Percentiles rank a stretch among this genome's conserved stretches.
phyloP scores from a whole-genome alignment of 2,113 vertebrate genomes.

The Cyanoramphus novaezelandiae region DNA sequence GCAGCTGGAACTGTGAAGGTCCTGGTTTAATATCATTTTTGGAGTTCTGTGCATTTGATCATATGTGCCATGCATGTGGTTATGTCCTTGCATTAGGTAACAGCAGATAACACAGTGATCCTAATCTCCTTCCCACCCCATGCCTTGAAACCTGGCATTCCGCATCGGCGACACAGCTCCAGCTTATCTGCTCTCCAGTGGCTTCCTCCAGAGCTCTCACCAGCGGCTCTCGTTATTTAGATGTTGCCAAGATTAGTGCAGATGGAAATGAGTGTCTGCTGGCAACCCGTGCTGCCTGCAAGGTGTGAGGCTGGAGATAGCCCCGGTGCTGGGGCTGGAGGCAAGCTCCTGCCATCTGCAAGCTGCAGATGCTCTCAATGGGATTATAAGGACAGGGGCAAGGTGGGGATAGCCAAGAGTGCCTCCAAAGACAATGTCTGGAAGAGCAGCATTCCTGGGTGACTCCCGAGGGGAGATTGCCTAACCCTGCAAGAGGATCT shows the following conservation, averaged over 20 bases:
- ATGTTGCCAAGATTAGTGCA: neutral
- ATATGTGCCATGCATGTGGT: neutral
- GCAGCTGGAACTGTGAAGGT: conserved; percentile 27
- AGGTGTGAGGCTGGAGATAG: conserved; percentile 13
- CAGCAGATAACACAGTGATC: conserved; percentile 27
- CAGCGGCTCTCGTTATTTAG: neutral
- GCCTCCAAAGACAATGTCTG: neutral
- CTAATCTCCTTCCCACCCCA: neutral
- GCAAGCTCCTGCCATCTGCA: neutral
- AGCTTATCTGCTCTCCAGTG: neutral
- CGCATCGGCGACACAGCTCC: neutral
- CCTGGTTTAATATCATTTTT: neutral
- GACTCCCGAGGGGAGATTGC: neutral
- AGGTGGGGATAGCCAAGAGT: neutral
- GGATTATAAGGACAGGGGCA: neutral
- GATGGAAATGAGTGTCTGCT: neutral
- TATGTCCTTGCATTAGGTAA: conserved; percentile 47
- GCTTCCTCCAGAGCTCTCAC: neutral
- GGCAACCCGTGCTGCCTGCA: neutral
- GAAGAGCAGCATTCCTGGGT: fast-evolving
- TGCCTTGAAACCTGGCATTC: neutral
- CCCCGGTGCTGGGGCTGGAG: neutral
- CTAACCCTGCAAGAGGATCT: neutral
- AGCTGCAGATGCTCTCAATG: neutral
- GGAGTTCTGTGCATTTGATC: neutral